Conservation (phyloP, 2,888 invertebrate species). For the Teleiodes luculella region DNA sequence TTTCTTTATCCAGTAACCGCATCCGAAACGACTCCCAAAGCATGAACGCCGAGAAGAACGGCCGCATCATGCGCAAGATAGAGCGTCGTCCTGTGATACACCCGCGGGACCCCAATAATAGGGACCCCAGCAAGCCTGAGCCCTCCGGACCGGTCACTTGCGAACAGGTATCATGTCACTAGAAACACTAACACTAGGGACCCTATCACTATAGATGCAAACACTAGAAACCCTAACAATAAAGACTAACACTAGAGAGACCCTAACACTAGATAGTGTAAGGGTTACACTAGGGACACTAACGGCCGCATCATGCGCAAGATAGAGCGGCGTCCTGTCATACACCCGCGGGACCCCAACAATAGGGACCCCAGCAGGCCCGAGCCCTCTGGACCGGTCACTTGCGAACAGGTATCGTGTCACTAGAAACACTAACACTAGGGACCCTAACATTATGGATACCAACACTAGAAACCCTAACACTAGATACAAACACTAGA, state of each 20-base stretch:
- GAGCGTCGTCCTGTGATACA: conserved; percentile 52
- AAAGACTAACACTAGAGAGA: no score
- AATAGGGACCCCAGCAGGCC: conserved; percentile 20
- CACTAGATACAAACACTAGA: conserved; percentile 62
- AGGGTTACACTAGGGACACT: no score
- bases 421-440: no score
- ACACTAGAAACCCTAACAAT: no score
- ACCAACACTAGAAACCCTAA: conserved; percentile 20
- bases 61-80: conserved; percentile 41
- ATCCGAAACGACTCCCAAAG: conserved; percentile 64
- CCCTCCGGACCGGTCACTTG: conserved; percentile 50
- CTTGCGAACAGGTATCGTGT: conserved; percentile 69
- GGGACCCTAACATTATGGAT: no score
- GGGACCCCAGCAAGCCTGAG: conserved; percentile 21
- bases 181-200: no score
- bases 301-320: conserved; percentile 43
- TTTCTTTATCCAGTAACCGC: conserved; percentile 56
- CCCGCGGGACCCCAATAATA: conserved; percentile 29
- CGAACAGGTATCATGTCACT: conserved; percentile 67
- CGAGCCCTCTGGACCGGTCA: conserved; percentile 43
- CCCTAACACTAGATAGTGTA: no score
- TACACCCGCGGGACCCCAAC: conserved; percentile 37
- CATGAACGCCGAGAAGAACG: conserved; percentile 47
- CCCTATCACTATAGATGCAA: no score
- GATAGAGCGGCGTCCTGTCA: conserved; percentile 47